Percentiles rank a stretch among this genome's conserved stretches.
phyloP scores from a whole-genome alignment of 2,888 invertebrate species.

The Xestoiulus laeticollis region DNA sequence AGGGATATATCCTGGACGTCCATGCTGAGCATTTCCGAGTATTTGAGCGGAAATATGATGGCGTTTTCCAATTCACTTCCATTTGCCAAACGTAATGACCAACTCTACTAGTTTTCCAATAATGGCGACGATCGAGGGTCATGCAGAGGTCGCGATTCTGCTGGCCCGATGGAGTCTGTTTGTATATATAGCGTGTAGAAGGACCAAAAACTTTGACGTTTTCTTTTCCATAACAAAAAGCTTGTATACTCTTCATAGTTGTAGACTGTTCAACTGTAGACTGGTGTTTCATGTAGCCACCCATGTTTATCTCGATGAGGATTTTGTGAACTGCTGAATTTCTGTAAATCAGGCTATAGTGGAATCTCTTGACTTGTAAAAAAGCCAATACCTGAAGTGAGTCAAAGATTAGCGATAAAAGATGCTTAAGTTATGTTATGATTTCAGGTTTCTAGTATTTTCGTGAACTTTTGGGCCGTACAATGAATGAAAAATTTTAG shows the following conservation, averaged over 20 bases:
- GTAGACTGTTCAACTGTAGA: not conserved
- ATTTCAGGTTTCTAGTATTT: not conserved
- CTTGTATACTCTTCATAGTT: not conserved
- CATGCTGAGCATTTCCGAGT: not conserved
- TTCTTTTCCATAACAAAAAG: slow-evolving; percentile 18
- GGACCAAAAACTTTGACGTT: not conserved
- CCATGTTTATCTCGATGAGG: not conserved
- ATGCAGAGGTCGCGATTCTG: not conserved
- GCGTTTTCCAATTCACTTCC: slow-evolving; percentile 20
- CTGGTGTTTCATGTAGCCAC: slow-evolving; percentile 2
- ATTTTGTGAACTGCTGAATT: not conserved
- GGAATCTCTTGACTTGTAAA: too few relatives aligned
- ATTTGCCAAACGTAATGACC: slow-evolving; percentile 19
- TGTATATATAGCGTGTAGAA: not conserved
- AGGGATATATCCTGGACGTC: slow-evolving; percentile 12
- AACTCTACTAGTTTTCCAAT: not conserved
- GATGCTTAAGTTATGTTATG: too few relatives aligned
- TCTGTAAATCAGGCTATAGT: not conserved
- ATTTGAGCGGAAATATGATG: not conserved
- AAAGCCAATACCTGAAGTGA: too few relatives aligned
- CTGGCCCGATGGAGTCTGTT: not conserved
- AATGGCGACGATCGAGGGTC: not conserved
- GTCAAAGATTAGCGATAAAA: too few relatives aligned
- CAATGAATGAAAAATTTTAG: too few relatives aligned
- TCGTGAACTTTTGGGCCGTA: not conserved